These are phyloP conservation scores for Parambassis ranga DNA, from an alignment of 2,797 vertebrate genomes.

Conservation along the genomic window DNA sequence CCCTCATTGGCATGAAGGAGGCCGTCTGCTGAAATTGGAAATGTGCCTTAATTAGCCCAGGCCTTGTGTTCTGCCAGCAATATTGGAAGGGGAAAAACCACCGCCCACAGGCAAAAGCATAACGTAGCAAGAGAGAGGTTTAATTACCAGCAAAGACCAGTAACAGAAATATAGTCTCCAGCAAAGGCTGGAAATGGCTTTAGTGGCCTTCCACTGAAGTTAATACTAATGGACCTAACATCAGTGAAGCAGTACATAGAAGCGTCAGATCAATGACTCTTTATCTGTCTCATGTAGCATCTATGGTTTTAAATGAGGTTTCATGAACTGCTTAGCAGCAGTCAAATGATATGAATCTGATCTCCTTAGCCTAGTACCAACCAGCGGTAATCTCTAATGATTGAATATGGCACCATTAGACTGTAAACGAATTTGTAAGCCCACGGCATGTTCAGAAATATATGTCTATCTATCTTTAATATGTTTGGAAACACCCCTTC, in stretches of 20 bases:
- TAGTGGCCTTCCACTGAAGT: constrained; percentile 11
- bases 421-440: neutral
- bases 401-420: neutral
- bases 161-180: constrained; percentile 16
- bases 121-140: constrained; percentile 2
- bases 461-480: no score
- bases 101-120: neutral
- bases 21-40: constrained; percentile 53
- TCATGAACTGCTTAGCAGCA: neutral
- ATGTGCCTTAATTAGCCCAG: constrained; percentile 51
- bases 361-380: no score
- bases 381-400: no score
- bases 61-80: constrained; percentile 28
- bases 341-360: neutral
- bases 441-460: neutral
- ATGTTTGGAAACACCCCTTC: neutral
- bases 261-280: constrained; percentile 46
- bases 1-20: constrained; percentile 11
- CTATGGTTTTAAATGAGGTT: constrained; percentile 28
- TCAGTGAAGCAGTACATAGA: constrained; percentile 21
- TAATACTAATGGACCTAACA: constrained; percentile 33
- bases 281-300: constrained; percentile 13
- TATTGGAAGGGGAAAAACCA: constrained; percentile 27
- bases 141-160: constrained; percentile 29
- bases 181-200: constrained; percentile 9